Conservation (phyloP, 2,113 vertebrate species). For the Naja naja region DNA sequence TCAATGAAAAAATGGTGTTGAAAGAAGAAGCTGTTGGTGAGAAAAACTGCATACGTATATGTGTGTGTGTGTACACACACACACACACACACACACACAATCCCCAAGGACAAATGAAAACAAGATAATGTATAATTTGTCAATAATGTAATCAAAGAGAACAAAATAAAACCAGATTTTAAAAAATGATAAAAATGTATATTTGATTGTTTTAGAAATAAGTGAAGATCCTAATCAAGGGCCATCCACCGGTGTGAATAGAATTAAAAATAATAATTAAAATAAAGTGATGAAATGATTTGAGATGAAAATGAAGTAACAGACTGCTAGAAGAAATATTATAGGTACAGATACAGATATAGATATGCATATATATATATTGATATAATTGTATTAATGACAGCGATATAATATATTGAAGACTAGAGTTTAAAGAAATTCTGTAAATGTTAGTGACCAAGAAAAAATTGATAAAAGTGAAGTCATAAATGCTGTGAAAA, state of each 20-base stretch:
- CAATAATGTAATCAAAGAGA: too few relatives aligned
- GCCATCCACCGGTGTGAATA: background rate
- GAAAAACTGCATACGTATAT: too few relatives aligned
- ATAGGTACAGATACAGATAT: background rate
- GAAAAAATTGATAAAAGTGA: background rate
- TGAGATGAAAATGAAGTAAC: background rate
- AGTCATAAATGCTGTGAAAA: background rate
- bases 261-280: background rate
- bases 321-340: background rate
- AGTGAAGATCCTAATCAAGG: background rate
- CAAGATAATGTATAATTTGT: too few relatives aligned
- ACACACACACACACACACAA: too few relatives aligned
- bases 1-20: background rate
- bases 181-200: background rate
- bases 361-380: too few relatives aligned
- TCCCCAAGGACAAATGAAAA: too few relatives aligned
- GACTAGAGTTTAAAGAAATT: background rate
- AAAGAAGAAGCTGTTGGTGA: background rate
- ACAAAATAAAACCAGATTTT: background rate
- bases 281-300: background rate
- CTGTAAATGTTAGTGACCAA: background rate
- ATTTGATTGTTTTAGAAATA: background rate
- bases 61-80: too few relatives aligned
- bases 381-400: background rate
- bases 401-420: background rate